These are phyloP conservation scores for Sycobia sp. DNA, from an alignment of 1,140 invertebrate genomes.

Conservation along the genomic window DNA sequence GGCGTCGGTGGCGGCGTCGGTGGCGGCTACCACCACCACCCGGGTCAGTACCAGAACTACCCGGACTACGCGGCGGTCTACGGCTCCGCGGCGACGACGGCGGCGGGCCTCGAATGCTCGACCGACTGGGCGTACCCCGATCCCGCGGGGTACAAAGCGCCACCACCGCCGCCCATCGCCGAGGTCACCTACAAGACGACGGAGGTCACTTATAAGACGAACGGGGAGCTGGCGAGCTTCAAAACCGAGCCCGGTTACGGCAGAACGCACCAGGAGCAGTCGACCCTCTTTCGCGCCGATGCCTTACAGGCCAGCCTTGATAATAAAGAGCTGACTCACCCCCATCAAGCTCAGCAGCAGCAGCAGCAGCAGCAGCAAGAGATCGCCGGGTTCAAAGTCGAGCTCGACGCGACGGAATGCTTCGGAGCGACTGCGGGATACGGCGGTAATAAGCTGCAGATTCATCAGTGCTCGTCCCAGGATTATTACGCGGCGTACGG, in stretches of 20 bases:
- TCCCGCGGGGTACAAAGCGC: slow-evolving; percentile 48
- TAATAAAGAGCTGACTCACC: slow-evolving; percentile 47
- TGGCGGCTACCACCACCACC: slow-evolving; percentile 47
- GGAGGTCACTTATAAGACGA: slow-evolving; percentile 59
- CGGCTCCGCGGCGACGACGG: slow-evolving; percentile 37
- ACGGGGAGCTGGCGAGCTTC: slow-evolving; percentile 51
- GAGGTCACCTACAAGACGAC: slow-evolving; percentile 60
- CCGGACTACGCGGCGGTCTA: slow-evolving; percentile 57
- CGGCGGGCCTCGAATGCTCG: too few relatives aligned
- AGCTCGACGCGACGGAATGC: slow-evolving; percentile 43
- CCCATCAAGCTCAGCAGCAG: slow-evolving; percentile 37
- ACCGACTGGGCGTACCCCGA: slow-evolving; percentile 50
- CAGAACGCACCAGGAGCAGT: slow-evolving; percentile 41
- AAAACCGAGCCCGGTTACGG: slow-evolving; percentile 53
- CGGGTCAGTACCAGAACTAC: slow-evolving; percentile 59
- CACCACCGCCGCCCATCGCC: slow-evolving; percentile 52
- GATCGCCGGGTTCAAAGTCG: slow-evolving; percentile 48
- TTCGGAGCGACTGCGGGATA: slow-evolving; percentile 9
- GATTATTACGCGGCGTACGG: slow-evolving; percentile 57
- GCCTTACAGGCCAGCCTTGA: slow-evolving; percentile 34
- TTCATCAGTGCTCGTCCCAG: slow-evolving; percentile 35
- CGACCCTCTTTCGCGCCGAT: slow-evolving; percentile 18
- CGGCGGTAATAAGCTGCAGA: too few relatives aligned
- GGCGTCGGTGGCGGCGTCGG: background rate
- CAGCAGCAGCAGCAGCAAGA: slow-evolving; percentile 44